Evolutionary conservation across 2,888 invertebrate species (phyloP).

Genomic region (Pandemis cinnamomeana): DNA sequence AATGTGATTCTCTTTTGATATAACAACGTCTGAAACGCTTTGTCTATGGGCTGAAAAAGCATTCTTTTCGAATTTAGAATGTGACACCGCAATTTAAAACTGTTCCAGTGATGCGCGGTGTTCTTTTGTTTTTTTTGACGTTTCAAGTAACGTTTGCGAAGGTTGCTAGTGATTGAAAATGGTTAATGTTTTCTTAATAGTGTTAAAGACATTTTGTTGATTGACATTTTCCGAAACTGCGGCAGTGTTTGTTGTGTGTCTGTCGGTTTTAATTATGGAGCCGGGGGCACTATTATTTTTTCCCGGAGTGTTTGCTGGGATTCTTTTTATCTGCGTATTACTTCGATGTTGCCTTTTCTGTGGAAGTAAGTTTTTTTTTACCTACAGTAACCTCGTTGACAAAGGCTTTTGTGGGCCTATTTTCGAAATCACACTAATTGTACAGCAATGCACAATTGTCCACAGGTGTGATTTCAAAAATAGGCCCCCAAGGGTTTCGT

Average conservation of each 20-base stretch:
- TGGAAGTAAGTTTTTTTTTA: slow-evolving; percentile 44
- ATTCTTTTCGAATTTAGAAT: slow-evolving; percentile 30
- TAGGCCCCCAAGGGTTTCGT: too few species aligned
- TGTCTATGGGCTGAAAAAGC: slow-evolving; percentile 6
- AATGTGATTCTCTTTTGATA: slow-evolving; percentile 34
- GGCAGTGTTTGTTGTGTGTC: background rate
- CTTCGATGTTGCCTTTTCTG: slow-evolving; percentile 42
- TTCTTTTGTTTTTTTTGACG: slow-evolving; percentile 3
- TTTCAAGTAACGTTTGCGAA: background rate
- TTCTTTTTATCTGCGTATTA: slow-evolving; percentile 43
- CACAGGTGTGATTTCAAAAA: too few species aligned
- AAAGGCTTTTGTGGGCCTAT: too few species aligned
- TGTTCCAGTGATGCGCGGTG: background rate
- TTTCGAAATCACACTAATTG: too few species aligned
- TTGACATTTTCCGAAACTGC: background rate
- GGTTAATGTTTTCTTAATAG: background rate
- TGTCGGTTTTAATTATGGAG: slow-evolving; percentile 18
- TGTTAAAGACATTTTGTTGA: background rate
- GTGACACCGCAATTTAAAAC: slow-evolving; percentile 11
- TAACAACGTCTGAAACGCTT: slow-evolving; percentile 21
- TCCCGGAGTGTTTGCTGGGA: slow-evolving; percentile 29
- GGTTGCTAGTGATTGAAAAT: background rate
- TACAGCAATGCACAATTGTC: too few species aligned
- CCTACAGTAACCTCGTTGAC: too few species aligned
- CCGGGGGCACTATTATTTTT: slow-evolving; percentile 22